A percentile compares a stretch with the other conserved stretches of the same genome.
These are phyloP conservation scores for Leucoptera coffeella DNA, from an alignment of 2,888 invertebrate species.

Conservation along the genomic window DNA sequence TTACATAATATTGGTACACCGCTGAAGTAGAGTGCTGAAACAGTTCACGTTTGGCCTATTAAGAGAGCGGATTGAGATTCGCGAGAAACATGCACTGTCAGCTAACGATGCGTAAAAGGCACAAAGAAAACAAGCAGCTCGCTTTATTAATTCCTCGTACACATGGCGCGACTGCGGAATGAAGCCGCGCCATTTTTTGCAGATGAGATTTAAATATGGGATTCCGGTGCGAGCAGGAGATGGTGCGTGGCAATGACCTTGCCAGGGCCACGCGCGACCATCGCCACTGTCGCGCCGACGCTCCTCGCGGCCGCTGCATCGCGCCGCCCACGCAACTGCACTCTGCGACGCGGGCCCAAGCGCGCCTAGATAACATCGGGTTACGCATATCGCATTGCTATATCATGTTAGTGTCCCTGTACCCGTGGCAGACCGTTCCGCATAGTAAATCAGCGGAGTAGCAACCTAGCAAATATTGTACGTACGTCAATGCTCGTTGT, in stretches of 20 bases:
- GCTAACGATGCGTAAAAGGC: slow-evolving; percentile 38
- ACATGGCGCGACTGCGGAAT: slow-evolving; percentile 33
- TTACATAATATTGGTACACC: too few species aligned
- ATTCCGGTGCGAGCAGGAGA: slow-evolving; percentile 52
- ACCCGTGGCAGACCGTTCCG: too few species aligned
- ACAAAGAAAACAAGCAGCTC: slow-evolving; percentile 33
- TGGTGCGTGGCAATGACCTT: slow-evolving; percentile 52
- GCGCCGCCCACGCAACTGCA: too few species aligned
- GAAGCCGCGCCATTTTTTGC: slow-evolving; percentile 50
- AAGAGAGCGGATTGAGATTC: too few species aligned
- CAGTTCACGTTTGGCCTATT: too few species aligned
- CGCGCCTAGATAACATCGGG: background rate
- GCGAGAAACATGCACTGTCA: too few species aligned
- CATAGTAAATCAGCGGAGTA: too few species aligned
- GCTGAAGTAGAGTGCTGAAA: too few species aligned
- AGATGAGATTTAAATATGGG: slow-evolving; percentile 55
- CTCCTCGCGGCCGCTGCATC: slow-evolving; percentile 7
- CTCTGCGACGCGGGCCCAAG: background rate
- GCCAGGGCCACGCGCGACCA: slow-evolving; percentile 42
- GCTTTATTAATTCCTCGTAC: slow-evolving; percentile 51
- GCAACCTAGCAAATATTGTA: too few species aligned
- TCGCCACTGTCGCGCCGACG: slow-evolving; percentile 13
- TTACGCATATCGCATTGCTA: background rate
- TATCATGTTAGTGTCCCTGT: slow-evolving; percentile 5
- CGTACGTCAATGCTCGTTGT: too few species aligned